Conservation (phyloP, 2,888 invertebrate species). For the Mycalesis mineus region DNA sequence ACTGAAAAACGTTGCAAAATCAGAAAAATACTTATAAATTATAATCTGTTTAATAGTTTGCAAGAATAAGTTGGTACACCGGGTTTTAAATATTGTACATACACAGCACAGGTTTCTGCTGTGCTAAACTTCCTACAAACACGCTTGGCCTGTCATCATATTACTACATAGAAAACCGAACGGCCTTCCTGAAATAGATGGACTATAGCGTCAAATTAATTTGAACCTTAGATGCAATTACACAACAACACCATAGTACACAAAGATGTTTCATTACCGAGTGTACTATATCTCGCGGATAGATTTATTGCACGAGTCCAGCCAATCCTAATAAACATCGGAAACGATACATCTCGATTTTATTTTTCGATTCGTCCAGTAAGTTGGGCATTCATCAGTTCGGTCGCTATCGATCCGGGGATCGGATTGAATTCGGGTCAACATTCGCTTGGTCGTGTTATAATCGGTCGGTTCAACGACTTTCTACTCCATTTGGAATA, state of each 20-base stretch:
- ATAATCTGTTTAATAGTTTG: no score
- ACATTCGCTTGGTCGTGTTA: constrained; percentile 31
- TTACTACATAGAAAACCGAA: no score
- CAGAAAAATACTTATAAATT: no score
- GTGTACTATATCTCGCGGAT: constrained; percentile 21
- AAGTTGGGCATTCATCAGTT: constrained; percentile 39
- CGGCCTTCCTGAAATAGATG: no score
- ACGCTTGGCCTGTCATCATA: no score
- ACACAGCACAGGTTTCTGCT: no score
- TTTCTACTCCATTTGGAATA: constrained; percentile 18
- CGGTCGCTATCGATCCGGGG: constrained; percentile 43
- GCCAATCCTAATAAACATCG: constrained; percentile 60
- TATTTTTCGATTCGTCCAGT: constrained; percentile 46
- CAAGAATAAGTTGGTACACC: no score
- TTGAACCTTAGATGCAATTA: neutral
- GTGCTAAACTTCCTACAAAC: no score
- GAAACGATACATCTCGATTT: constrained; percentile 54
- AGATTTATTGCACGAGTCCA: constrained; percentile 44
- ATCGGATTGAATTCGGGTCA: constrained; percentile 43
- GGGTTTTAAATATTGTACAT: no score
- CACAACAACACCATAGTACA: neutral
- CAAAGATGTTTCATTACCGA: constrained; percentile 6
- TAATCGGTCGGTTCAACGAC: constrained; percentile 28
- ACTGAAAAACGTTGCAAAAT: no score
- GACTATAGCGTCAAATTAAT: no score